Conservation (phyloP, 2,113 vertebrate species). For the Xiphophorus couchianus region DNA sequence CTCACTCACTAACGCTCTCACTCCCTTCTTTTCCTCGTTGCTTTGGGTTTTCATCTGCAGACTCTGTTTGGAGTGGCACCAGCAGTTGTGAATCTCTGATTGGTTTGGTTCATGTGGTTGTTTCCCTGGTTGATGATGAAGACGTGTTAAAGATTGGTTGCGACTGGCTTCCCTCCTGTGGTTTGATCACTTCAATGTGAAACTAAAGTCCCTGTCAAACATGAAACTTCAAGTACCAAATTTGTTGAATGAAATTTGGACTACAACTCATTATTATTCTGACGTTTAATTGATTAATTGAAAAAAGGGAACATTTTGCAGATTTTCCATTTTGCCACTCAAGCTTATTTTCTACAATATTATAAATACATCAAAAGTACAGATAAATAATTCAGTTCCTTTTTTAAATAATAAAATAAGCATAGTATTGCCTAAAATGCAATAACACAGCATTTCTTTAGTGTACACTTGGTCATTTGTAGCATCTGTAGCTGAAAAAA, state of each 20-base stretch:
- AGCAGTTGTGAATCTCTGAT: constrained; percentile 36
- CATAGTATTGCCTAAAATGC: no score
- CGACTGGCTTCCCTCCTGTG: not conserved
- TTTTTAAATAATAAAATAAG: no score
- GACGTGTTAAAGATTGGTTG: not conserved
- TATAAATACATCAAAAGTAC: no score
- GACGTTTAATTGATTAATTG: no score
- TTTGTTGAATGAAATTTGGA: not conserved
- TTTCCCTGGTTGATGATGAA: constrained; percentile 23
- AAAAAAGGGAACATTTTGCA: no score
- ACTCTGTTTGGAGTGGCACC: constrained; percentile 51
- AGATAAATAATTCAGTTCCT: no score
- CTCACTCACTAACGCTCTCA: constrained; percentile 45
- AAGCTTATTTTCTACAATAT: no score
- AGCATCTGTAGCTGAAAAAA: no score
- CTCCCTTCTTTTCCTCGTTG: constrained; percentile 37
- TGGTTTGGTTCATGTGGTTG: constrained; percentile 35
- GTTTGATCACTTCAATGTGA: not conserved
- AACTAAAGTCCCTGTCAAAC: constrained; percentile 28
- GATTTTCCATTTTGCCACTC: no score
- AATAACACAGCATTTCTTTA: no score
- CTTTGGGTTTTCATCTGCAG: constrained; percentile 51
- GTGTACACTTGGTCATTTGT: no score
- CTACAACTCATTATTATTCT: no score
- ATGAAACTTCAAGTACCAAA: not conserved